These are phyloP conservation scores for Crossaster papposus DNA, from an alignment of 53 echinoderm and acorn worm genomes.

Conservation along the genomic window DNA sequence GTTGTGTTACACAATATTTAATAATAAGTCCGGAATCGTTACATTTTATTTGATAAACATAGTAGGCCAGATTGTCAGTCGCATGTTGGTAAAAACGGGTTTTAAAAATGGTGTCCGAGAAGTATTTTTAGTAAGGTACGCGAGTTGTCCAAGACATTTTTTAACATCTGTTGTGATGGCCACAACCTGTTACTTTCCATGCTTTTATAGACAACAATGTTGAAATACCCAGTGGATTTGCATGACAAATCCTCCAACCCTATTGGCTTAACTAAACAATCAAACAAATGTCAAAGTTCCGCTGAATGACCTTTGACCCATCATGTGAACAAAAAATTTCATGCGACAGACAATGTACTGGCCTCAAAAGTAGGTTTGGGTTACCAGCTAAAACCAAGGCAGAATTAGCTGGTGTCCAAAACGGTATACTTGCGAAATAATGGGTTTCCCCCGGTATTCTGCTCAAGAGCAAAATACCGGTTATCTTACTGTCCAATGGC, in stretches of 20 bases:
- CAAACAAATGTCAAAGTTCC: background rate
- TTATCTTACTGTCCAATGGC: background rate
- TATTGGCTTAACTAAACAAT: background rate
- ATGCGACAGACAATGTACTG: conserved; percentile 10
- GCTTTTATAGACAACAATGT: background rate
- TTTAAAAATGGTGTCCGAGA: background rate
- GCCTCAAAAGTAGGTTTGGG: background rate
- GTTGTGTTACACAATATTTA: too few species aligned
- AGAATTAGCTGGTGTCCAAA: conserved; percentile 31
- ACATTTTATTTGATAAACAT: background rate
- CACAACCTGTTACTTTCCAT: background rate
- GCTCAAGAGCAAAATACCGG: background rate
- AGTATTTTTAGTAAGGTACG: background rate
- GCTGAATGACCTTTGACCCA: background rate
- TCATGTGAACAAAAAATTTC: background rate
- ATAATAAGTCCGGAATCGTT: too few species aligned
- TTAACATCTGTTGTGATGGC: background rate
- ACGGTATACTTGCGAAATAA: background rate
- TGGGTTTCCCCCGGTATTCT: conserved; percentile 11
- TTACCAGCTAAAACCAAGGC: conserved; percentile 6
- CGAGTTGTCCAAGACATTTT: background rate
- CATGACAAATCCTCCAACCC: background rate
- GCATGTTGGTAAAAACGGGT: background rate
- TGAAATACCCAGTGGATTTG: background rate
- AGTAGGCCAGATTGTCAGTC: conserved; percentile 6